These are phyloP conservation scores for Ibidorhyncha struthersii DNA, from an alignment of 2,113 vertebrate genomes.

Conservation along the genomic window DNA sequence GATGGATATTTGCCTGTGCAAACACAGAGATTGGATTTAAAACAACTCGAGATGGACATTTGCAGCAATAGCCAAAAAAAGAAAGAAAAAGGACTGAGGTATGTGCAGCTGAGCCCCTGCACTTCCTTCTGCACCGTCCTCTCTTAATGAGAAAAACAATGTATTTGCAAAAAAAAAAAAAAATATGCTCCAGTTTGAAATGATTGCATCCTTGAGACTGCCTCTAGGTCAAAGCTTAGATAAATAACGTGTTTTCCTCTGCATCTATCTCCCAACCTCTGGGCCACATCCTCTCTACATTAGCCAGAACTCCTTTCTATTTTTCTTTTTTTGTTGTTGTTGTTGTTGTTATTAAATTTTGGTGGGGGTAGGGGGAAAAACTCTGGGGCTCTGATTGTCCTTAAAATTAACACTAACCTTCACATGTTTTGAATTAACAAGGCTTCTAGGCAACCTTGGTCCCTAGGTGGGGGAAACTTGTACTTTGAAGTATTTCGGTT, in stretches of 20 bases:
- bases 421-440: conserved; percentile 47
- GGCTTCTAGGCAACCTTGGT: background rate
- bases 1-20: background rate
- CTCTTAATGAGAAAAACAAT: conserved; percentile 59
- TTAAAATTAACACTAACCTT: conserved; percentile 17
- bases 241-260: conserved; percentile 62
- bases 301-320: background rate
- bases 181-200: background rate
- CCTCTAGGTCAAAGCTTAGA: conserved; percentile 50
- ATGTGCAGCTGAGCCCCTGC: background rate
- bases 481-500: conserved; percentile 1
- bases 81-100: background rate
- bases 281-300: background rate
- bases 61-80: background rate
- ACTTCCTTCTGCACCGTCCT: background rate
- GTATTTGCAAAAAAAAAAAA: background rate
- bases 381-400: background rate
- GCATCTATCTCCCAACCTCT: background rate
- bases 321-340: background rate
- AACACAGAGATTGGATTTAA: background rate
- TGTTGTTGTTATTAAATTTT: background rate
- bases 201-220: conserved; percentile 59
- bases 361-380: background rate
- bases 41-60: background rate
- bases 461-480: conserved; percentile 12